phyloP scores from a whole-genome alignment of 1,140 invertebrate genomes.

The Halictus rubicundus region DNA sequence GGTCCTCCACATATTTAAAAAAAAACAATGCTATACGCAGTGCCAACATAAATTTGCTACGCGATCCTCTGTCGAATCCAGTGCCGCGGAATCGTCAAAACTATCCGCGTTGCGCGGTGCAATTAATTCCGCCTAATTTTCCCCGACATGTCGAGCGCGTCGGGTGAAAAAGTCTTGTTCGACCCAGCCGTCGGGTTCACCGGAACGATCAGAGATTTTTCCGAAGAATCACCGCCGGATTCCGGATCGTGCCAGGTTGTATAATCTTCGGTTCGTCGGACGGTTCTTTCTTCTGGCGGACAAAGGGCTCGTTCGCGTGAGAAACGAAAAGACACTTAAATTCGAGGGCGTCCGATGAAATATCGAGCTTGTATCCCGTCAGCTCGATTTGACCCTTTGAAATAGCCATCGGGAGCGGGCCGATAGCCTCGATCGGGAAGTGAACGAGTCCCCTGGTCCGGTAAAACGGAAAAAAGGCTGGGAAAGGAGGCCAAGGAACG shows the following conservation, averaged over 20 bases:
- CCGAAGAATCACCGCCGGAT: background rate
- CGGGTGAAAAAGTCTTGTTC: too few relatives aligned
- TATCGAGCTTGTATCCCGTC: constrained; percentile 53
- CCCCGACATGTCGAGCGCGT: too few relatives aligned
- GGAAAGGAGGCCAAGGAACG: background rate
- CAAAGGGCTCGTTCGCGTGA: constrained; percentile 45
- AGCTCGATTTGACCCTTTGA: constrained; percentile 49
- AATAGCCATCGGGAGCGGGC: constrained; percentile 33
- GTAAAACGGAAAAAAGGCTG: constrained; percentile 16
- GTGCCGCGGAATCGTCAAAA: too few relatives aligned
- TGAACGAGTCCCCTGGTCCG: constrained; percentile 50
- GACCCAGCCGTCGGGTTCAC: background rate
- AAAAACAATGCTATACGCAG: too few relatives aligned
- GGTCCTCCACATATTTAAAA: too few relatives aligned
- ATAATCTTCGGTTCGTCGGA: constrained; percentile 49
- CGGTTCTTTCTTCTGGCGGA: constrained; percentile 4
- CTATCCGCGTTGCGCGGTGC: too few relatives aligned
- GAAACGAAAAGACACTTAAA: constrained; percentile 50
- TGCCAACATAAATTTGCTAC: too few relatives aligned
- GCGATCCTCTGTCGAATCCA: too few relatives aligned
- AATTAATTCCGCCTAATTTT: too few relatives aligned
- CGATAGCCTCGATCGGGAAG: constrained; percentile 59
- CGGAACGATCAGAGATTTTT: background rate
- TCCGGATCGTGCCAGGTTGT: constrained; percentile 6
- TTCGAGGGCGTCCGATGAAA: constrained; percentile 52